Evolutionary conservation across 30 jellyfish, hydroid and myxozoan genomes (phyloP).

Genomic region (Rhopilema esculentum): DNA sequence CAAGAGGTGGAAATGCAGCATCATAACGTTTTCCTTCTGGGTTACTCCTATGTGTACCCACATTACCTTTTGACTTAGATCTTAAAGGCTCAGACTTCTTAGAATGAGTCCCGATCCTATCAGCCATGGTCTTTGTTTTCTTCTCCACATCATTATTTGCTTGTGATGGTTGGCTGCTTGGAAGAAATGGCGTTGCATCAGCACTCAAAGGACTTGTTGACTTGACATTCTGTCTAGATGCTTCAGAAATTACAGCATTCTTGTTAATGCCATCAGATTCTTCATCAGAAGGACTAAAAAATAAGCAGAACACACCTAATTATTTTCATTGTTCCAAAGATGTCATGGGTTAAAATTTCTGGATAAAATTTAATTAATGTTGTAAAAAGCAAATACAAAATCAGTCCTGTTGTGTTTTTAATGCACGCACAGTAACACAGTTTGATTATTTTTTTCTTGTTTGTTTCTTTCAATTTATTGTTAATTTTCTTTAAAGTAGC

Average conservation of each 20-base stretch:
- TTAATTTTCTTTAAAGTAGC: no score
- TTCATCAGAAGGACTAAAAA: neutral
- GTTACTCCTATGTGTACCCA: no score
- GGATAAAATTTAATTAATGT: no score
- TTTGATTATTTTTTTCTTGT: no score
- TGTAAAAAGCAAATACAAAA: no score
- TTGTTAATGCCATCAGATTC: neutral
- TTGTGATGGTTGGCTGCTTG: neutral
- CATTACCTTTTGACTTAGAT: neutral
- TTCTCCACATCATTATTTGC: neutral
- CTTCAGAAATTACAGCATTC: neutral
- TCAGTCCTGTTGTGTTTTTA: no score
- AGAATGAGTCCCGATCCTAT: neutral
- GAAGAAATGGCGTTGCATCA: constrained; percentile 5
- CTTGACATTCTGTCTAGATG: neutral
- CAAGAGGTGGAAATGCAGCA: constrained; percentile 8
- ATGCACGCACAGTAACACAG: no score
- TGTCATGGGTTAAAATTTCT: no score
- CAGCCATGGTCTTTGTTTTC: neutral
- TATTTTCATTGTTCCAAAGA: no score
- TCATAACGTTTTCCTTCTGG: constrained; percentile 6
- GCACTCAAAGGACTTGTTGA: neutral
- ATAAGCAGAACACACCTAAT: no score
- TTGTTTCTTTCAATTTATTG: no score
- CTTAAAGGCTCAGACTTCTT: neutral